phyloP scores from a whole-genome alignment of 2,888 invertebrate genomes.

The Pseudoips prasinana region DNA sequence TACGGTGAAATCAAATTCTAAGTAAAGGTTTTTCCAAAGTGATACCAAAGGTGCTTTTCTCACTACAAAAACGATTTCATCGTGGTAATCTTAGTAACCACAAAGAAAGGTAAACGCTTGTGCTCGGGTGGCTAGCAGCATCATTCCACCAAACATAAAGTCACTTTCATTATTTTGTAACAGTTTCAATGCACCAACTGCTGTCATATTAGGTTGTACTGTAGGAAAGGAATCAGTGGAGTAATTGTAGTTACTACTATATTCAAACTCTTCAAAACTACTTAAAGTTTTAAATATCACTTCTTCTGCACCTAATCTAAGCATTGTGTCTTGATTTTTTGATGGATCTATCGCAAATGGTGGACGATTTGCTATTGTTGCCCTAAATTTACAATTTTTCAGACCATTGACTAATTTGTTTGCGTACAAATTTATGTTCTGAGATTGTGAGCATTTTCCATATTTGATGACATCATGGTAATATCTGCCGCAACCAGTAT shows the following conservation, averaged over 20 bases:
- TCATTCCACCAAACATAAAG: conserved; percentile 14
- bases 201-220: conserved; percentile 11
- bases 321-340: background rate
- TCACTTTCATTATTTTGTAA: conserved; percentile 20
- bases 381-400: conserved; percentile 43
- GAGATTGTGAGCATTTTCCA: conserved; percentile 40
- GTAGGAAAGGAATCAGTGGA: conserved; percentile 1
- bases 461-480: conserved; percentile 40
- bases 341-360: conserved; percentile 41
- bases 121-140: conserved; percentile 6
- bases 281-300: conserved; percentile 11
- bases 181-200: conserved; percentile 10
- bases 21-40: conserved; percentile 32
- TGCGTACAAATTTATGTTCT: conserved; percentile 29
- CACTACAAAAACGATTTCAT: conserved; percentile 18
- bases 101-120: conserved; percentile 10
- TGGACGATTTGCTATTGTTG: conserved; percentile 41
- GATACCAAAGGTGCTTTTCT: conserved; percentile 12
- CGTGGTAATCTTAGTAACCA: conserved; percentile 16
- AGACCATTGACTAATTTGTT: conserved; percentile 40
- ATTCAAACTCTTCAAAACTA: conserved; percentile 12
- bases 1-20: conserved; percentile 24
- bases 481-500: conserved; percentile 51
- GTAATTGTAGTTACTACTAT: conserved; percentile 4
- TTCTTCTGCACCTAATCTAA: conserved; percentile 14